Evolutionary conservation across 2,113 vertebrate genomes (phyloP), one percentile per base, ranked within the genome.

Genomic region (Vidua macroura): DNA sequence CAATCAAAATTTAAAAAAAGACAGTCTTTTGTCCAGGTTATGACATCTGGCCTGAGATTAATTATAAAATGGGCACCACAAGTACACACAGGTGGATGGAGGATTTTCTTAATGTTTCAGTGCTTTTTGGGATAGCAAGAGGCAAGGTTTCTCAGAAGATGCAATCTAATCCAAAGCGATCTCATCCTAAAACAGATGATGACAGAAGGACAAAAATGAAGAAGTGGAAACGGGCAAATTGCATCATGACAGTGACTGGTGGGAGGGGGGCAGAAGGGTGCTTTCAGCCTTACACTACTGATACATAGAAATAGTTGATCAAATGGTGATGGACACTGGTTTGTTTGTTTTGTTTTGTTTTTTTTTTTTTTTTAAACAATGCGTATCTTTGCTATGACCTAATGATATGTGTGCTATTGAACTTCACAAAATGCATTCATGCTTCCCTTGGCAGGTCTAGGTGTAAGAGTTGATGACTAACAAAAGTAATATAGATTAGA

Each of bases 401-500:
- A 66, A 82, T 25, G 80, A 24, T 30, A 35, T 33, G 64, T 72
- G 56, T 62, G 63, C 72, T 94, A 51, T 70, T 82, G 91, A 90
- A 49, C 44, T 85, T 87, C 39, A 92, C 77, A 78, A 93, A 93
- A 92, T 43, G 66, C 74, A 52, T 82, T 91, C 86, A 10, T 90
- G 83, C 51, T 83, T 92, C 80, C 77, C 89, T 90, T 58, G 83
- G 91, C 69, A 93, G 69, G 73, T 70, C 58, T 69, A 76, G 74
- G 84, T 70, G 23, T 64, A 53, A 68, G 87, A 82, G 82, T n/a
- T 94, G 96, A 96, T 93, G 92, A 91, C 90, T 94, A 92, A 88
- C 92, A 91, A 90, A 96, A 92, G 82, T 96, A 88, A 92, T 62
- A 86, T 25, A 92, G 95, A 86, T 91, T 76, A 83, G 85, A 89